Evolutionary conservation across 2,888 invertebrate species (phyloP), one percentile per base, ranked within the genome.

Genomic region (Sepioteuthis lessoniana): DNA sequence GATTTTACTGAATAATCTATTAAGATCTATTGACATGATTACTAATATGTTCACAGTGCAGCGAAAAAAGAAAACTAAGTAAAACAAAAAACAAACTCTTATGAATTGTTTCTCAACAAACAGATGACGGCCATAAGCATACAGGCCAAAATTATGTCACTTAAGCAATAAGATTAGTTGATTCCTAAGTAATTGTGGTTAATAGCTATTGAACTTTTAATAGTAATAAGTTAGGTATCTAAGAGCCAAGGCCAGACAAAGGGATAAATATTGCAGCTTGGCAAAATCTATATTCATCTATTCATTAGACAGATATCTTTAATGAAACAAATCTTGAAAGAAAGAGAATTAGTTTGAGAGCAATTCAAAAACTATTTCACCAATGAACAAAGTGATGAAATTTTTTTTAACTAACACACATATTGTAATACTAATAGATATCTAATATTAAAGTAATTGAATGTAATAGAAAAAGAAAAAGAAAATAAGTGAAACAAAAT

Each of bases 101-200:
- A n/a, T 19, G n/a, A 76, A 76, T 76, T 76, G 76, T 76, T 60
- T 60, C 76, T 76, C 13, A 16, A n/a, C n/a, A 76, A 76, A 76
- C n/a, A 76, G n/a, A 76, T n/a, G 76, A 31, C 31, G 60, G 60
- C 31, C 28, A 60, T 60, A 25, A 76, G n/a, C 16, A 76, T 35
- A n/a, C 8, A 76, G 76, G n/a, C 35, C n/a, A 76, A 76, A n/a
- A 76, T 76, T 76, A 76, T 76, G 76, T n/a, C 76, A n/a, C 76
- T 76, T 76, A 76, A 76, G 76, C n/a, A 76, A 76, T 76, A 76
- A 76, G n/a, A 76, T n/a, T n/a, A 76, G 76, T n/a, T 76, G 76
- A 35, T 76, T 35, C n/a, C n/a, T 76, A 16, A 76, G n/a, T 76
- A 76, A 76, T 76, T 76, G 76, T 16, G 16, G n/a, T 76, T 76